Conservation (phyloP, 2,113 vertebrate species). For the Acrocephalus arundinaceus region DNA sequence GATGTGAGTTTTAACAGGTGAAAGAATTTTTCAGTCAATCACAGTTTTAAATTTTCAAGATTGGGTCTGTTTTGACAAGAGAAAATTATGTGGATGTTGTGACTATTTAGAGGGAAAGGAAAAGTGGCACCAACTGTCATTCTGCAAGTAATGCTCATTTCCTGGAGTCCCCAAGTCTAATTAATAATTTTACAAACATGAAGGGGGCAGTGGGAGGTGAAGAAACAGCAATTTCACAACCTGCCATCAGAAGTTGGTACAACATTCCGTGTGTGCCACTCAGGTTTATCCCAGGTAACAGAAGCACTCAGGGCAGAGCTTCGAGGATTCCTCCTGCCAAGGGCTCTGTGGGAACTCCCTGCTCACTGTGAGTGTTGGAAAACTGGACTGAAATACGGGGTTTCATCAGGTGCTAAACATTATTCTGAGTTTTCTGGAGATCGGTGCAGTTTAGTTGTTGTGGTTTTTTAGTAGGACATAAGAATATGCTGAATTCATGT, state of each 20-base stretch:
- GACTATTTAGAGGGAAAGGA: not conserved
- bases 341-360: not conserved
- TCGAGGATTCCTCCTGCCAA: too few species aligned
- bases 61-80: not conserved
- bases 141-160: not conserved
- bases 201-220: not conserved
- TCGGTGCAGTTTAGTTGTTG: not conserved
- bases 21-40: not conserved
- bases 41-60: not conserved
- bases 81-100: not conserved
- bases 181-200: not conserved
- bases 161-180: not conserved
- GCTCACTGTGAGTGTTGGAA: not conserved
- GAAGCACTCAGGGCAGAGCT: not conserved
- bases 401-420: not conserved
- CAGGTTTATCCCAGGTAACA: not conserved
- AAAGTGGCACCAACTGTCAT: not conserved
- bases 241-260: not conserved
- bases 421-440: not conserved
- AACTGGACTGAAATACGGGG: rapidly evolving
- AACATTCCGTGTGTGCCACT: not conserved
- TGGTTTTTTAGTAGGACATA: not conserved
- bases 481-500: not conserved
- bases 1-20: not conserved
- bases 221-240: not conserved